A percentile compares a stretch with the other conserved stretches of the same genome.
Conservation (phyloP, 2,797 vertebrate species). For the Mus spretus region DNA sequence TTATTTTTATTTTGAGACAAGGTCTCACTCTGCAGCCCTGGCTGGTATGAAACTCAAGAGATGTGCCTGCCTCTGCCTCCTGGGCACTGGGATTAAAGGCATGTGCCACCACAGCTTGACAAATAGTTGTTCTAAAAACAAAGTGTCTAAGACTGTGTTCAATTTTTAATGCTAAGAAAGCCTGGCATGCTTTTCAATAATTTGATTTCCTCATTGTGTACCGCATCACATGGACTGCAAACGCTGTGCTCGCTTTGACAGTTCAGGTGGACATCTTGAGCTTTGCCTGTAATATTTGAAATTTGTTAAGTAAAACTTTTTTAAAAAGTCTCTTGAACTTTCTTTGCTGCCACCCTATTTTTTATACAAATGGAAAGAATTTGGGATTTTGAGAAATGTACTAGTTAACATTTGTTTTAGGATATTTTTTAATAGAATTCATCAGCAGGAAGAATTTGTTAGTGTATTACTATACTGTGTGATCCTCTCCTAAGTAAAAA, state of each 20-base stretch:
- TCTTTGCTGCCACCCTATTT: constrained; percentile 20
- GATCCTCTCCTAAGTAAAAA: constrained; percentile 60
- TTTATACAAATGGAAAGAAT: constrained; percentile 67
- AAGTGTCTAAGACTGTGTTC: constrained; percentile 43
- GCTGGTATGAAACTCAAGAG: background rate
- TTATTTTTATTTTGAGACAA: background rate
- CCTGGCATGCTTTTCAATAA: background rate
- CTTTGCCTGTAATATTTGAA: constrained; percentile 57
- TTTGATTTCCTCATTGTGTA: background rate
- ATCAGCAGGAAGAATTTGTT: constrained; percentile 42
- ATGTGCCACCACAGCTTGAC: background rate
- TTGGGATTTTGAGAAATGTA: constrained; percentile 44
- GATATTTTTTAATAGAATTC: constrained; percentile 25
- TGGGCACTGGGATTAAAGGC: background rate
- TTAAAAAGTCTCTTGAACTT: background rate
- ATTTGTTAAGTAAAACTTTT: constrained; percentile 59
- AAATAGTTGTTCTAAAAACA: background rate
- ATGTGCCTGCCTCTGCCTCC: background rate
- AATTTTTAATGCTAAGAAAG: constrained; percentile 41
- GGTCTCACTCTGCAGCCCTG: background rate
- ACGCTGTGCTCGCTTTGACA: background rate
- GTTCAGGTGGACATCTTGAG: background rate
- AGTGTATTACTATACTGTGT: constrained; percentile 2
- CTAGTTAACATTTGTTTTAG: constrained; percentile 53
- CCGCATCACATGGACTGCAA: background rate